These are phyloP conservation scores for Prunella himalayana DNA, from an alignment of 2,113 vertebrate genomes.

Conservation along the genomic window DNA sequence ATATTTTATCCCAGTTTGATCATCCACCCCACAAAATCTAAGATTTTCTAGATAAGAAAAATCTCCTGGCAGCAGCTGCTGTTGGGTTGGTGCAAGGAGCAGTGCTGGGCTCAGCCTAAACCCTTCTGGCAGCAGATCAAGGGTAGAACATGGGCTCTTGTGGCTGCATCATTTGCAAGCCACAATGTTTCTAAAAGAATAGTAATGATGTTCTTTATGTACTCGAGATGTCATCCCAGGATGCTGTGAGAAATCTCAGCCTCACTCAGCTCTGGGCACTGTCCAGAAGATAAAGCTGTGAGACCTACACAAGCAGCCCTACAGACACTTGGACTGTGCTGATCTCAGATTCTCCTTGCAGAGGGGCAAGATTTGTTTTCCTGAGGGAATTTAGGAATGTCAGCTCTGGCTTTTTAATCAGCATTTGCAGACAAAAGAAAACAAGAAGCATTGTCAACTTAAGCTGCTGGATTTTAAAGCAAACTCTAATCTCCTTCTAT, in stretches of 20 bases:
- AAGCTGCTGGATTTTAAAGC: slow-evolving; percentile 23
- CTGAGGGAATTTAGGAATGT: slow-evolving; percentile 3
- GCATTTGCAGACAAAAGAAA: slow-evolving; percentile 39
- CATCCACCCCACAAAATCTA: not conserved
- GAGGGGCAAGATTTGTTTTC: slow-evolving; percentile 1
- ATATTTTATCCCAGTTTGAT: not conserved
- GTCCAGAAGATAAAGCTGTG: slow-evolving; percentile 33
- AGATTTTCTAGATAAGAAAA: not conserved
- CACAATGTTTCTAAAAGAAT: not conserved
- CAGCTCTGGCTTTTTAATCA: slow-evolving; percentile 47
- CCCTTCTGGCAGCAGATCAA: not conserved
- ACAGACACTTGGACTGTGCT: not conserved
- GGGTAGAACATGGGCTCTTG: not conserved
- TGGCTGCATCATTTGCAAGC: not conserved
- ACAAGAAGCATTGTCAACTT: not conserved
- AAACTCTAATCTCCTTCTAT: not conserved
- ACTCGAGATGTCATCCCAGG: not conserved
- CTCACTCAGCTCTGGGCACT: not conserved
- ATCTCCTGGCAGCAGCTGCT: not conserved
- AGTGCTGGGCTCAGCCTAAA: not conserved
- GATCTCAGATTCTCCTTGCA: not conserved
- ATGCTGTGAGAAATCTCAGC: not conserved
- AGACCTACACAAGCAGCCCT: not conserved
- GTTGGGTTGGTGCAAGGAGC: not conserved
- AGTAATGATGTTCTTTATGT: not conserved